Evolutionary conservation across 1,140 invertebrate species (phyloP), one percentile per base, ranked within the genome.

Genomic region (Mya arenaria): DNA sequence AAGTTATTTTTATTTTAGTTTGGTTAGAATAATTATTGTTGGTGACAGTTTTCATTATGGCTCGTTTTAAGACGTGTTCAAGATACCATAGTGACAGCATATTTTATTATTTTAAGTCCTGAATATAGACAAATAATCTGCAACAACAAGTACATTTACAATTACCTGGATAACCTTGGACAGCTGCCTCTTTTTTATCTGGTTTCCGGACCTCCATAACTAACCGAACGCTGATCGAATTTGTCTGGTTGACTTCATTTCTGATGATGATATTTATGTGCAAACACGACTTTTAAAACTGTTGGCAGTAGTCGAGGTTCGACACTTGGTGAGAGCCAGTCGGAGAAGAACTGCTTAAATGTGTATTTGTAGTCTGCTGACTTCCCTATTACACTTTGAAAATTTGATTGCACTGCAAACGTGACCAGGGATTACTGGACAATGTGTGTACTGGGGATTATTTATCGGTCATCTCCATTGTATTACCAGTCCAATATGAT

Each of bases 341-440:
- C 97, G 97, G 91, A 95, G 96, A 92, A 94, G 97, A 75, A 97
- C 98, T 3, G 98, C 97, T 0, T 94, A 97, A 80, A 96, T 98
- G 95, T 97, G 99, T 19, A 95, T 98, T 98, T 91, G 97, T 97
- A 4, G 94, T 97, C 55, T 98, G 97, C 93, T 99, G 97, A 97
- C 95, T 96, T 86, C 97, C 97, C 1, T 96, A 96, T 91, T 96
- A 96, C 88, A 94, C 96, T 0, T 91, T 95, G 1, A 94, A 94
- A 77, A 93, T 96, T 4, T 88, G 96, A 17, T 85, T 95, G 2
- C 95, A 96, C 85, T 92, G 95, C 13, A 93, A 93, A 17, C 90
- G 84, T 10, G 75, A 84, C 19, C 52, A 74, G 10, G 74, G 84
- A 85, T 86, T 88, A 5, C 85, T 86, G 13, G 79, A 92, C 10